Conservation (phyloP, 2,888 invertebrate genomes). For the Agriopis marginaria region DNA sequence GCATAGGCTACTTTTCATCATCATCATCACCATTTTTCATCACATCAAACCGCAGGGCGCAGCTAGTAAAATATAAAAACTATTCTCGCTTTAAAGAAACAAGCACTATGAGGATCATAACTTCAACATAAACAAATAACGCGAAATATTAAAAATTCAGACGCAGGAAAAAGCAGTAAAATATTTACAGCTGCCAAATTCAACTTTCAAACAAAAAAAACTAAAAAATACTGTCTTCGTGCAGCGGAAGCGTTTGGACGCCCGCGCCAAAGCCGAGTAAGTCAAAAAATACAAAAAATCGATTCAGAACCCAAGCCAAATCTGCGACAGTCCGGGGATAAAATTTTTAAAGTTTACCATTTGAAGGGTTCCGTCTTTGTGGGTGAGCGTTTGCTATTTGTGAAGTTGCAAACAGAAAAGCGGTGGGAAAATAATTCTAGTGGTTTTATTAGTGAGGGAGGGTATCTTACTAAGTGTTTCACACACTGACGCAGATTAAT, state of each 20-base stretch:
- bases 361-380: slow-evolving; percentile 21
- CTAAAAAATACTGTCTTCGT: slow-evolving; percentile 31
- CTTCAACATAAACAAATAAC: background rate
- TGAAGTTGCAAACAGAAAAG: background rate
- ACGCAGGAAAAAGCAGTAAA: slow-evolving; percentile 25
- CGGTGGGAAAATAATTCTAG: too few relatives aligned
- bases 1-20: too few relatives aligned
- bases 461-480: too few relatives aligned
- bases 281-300: slow-evolving; percentile 47
- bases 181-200: slow-evolving; percentile 29
- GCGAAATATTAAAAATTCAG: slow-evolving; percentile 12
- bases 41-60: too few relatives aligned
- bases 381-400: background rate
- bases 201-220: slow-evolving; percentile 29
- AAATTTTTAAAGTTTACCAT: slow-evolving; percentile 33
- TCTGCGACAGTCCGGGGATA: slow-evolving; percentile 34
- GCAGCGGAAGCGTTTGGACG: slow-evolving; percentile 40
- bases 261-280: slow-evolving; percentile 43
- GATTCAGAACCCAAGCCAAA: slow-evolving; percentile 44
- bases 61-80: too few relatives aligned
- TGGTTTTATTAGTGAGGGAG: too few relatives aligned
- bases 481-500: too few relatives aligned
- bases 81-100: background rate
- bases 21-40: too few relatives aligned
- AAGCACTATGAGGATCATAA: background rate